phyloP scores from a whole-genome alignment of 2,113 vertebrate species.

The Melierax canorus region DNA sequence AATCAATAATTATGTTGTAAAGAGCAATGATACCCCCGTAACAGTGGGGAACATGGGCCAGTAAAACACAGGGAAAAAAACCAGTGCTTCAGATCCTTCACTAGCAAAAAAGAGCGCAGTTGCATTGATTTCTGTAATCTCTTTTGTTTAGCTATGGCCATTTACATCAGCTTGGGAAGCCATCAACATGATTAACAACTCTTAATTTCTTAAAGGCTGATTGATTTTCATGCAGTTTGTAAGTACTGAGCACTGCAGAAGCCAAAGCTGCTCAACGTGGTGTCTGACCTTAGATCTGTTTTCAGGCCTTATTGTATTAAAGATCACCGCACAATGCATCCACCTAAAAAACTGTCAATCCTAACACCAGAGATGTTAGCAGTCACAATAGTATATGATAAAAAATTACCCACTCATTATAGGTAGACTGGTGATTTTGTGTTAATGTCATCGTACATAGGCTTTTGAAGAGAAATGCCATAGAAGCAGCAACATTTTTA shows the following conservation, averaged over 20 bases:
- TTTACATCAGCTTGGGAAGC: neutral
- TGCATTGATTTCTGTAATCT: neutral
- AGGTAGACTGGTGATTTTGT: neutral
- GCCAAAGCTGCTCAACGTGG: neutral
- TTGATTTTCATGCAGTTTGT: neutral
- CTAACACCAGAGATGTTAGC: neutral
- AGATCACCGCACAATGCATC: neutral
- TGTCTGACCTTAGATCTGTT: neutral
- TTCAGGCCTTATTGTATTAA: neutral
- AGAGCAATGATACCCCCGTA: neutral
- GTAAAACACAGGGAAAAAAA: rapidly evolving
- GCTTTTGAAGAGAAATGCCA: neutral
- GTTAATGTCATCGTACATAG: neutral
- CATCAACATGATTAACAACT: neutral
- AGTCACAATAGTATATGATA: neutral
- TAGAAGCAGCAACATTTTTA: neutral
- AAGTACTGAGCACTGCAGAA: neutral
- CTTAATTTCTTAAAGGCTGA: neutral
- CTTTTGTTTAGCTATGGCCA: neutral
- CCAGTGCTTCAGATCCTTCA: neutral
- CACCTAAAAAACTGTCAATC: neutral
- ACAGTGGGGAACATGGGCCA: rapidly evolving
- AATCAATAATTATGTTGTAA: neutral
- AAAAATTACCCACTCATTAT: neutral
- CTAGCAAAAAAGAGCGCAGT: neutral